Evolutionary conservation across 2,113 vertebrate species (phyloP), one percentile per base, ranked within the genome.

Genomic region (Nestor notabilis): DNA sequence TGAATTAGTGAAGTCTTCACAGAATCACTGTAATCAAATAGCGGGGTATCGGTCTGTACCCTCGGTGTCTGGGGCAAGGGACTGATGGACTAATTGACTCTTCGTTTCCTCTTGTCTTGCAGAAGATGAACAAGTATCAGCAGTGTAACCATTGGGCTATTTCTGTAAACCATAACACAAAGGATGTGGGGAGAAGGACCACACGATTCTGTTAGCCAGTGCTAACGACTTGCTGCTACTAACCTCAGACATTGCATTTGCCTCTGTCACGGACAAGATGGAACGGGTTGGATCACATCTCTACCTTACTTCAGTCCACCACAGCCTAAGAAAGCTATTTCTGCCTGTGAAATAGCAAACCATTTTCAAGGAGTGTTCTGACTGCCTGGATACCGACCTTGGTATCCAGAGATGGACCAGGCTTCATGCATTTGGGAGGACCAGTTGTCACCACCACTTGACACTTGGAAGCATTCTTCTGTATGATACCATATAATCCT

Each of bases 61-160:
- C 29, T 39, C 3, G 12, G 79, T 8, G 2, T 17, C 85, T 1
- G 0, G 37, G 69, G 18, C 24, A 17, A 70, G 31, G 16, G 18
- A 13, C 65, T 2, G 20, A 3, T 8, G 60, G 31, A 55, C 17
- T 70, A 27, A 95, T 12, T 37, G 2, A 17, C 16, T 83, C 0
- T 79, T 56, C 83, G 60, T 89, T 50, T 25, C 60, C 3, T 58
- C 35, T 97, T 93, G 5, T 97, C 98, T 98, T 98, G 61, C 98
- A 99, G 99, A 99, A 97, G 99, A 98, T 53, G 98, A 99, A 93
- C 99, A 99, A 95, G 99, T 99, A 28, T 99, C 99, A 31, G 99
- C 99, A 15, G 99, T 99, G 85, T 98, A 98, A 96, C 41, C 80
- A 28, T 89, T n/a, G 60, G 53, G 72, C 71, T 87, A 0, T 58